Conservation (phyloP, 2,797 vertebrate genomes). For the Amazona finschi region DNA sequence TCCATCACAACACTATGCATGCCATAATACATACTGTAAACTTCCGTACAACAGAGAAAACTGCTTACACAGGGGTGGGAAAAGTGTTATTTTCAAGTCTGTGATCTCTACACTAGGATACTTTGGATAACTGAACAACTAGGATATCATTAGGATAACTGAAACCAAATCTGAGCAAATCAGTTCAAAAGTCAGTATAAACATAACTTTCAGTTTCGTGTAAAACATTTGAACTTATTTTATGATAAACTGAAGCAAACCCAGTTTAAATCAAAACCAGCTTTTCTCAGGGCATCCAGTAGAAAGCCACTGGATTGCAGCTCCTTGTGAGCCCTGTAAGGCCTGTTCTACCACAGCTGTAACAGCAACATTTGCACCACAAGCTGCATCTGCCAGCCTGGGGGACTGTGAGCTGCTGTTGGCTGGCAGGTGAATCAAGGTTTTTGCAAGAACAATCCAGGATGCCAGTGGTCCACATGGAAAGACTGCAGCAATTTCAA, state of each 20-base stretch:
- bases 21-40: neutral
- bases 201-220: neutral
- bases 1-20: neutral
- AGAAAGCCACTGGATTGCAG: neutral
- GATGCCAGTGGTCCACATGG: neutral
- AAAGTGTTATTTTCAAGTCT: neutral
- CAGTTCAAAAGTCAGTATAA: neutral
- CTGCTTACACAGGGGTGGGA: accelerated
- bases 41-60: neutral
- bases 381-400: neutral
- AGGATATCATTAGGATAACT: neutral
- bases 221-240: neutral
- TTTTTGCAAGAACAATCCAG: neutral
- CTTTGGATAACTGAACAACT: neutral
- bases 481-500: neutral
- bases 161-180: neutral
- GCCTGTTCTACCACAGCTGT: neutral
- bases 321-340: neutral
- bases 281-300: neutral
- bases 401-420: neutral
- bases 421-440: neutral
- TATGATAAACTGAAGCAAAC: neutral
- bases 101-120: neutral
- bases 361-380: neutral
- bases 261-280: neutral